These are phyloP conservation scores for Ptychadena robeensis DNA, from an alignment of 2,797 vertebrate genomes.

Conservation along the genomic window DNA sequence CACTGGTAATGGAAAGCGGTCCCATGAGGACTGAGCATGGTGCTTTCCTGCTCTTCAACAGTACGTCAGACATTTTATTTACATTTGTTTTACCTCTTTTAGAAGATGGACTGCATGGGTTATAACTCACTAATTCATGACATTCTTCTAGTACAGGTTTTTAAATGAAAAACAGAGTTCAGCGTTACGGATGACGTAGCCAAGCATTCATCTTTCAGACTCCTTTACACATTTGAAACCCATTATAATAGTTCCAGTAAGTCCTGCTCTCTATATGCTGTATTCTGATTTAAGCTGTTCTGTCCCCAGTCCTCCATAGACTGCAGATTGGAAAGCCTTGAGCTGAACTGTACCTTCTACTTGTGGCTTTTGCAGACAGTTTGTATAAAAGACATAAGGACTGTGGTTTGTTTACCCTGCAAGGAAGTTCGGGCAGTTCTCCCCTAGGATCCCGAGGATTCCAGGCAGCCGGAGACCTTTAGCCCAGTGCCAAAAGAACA, in stretches of 20 bases:
- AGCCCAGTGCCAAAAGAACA: slow-evolving; percentile 2
- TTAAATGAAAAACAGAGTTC: background rate
- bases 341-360: background rate
- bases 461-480: slow-evolving; percentile 15
- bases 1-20: too few relatives aligned
- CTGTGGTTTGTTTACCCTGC: slow-evolving; percentile 30
- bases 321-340: background rate
- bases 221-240: background rate
- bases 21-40: too few relatives aligned
- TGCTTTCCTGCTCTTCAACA: too few relatives aligned
- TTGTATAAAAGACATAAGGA: background rate
- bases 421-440: slow-evolving; percentile 4
- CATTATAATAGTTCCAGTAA: background rate
- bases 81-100: too few relatives aligned
- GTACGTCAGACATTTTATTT: too few relatives aligned
- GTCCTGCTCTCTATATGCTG: background rate
- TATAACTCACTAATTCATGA: too few relatives aligned
- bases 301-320: background rate
- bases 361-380: background rate
- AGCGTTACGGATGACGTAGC: too few relatives aligned
- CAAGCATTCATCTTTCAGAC: background rate
- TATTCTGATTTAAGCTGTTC: background rate
- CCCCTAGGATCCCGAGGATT: slow-evolving; percentile 18
- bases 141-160: background rate
- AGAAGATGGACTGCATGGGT: too few relatives aligned